Base-by-base conservation (phyloP, 2,888 invertebrate genomes). In the Epistrophe grossulariae region DNA sequence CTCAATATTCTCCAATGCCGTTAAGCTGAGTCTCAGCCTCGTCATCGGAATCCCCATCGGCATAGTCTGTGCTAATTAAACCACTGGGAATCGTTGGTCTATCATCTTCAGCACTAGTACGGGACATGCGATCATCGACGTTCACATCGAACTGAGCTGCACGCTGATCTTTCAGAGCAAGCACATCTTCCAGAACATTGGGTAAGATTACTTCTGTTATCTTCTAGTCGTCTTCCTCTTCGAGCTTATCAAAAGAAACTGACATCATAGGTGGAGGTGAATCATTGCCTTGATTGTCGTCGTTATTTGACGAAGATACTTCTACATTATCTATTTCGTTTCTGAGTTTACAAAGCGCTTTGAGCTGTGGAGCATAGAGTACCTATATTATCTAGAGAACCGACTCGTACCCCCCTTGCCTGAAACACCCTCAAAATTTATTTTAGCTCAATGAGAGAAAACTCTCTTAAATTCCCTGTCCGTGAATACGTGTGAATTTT, bases 141-240 rank as follows among this genome's bases (percentile, higher is more conserved):
- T 93, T 93, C 59, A 95, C 94, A 88, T 94, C 94, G 59, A 98
- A 94, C 91, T 98, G 97, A 88, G 97, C 96, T 5, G 97, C 98
- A 87, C 98, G 94, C 90, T 97, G 97, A 90, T 96, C 96, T 93
- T 98, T 98, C 77, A 97, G 95, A 11, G 98, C 98, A 0, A 98
- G 93, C 11, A 97, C 97, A 92, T 98, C 97, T 92, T 98, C 98
- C 60, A 98, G 92, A 11, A 97, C 98, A 90, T 97, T 97, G 0
- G 98, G 98, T 50, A 98, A 93, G 74, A 96, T 94, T 0, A 95
- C 94, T 72, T 95, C 95, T 11, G 93, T 92, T 1, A 91, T 90
- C 10, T 93, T 93, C 89, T 93, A 94, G 72, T 92, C 94, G 79
- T 93, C 92, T 0, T 84, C 88, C 59, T 90, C 89, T 8, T 90